These are phyloP conservation scores for Sander vitreus DNA, from an alignment of 2,113 vertebrate species.

Conservation along the genomic window DNA sequence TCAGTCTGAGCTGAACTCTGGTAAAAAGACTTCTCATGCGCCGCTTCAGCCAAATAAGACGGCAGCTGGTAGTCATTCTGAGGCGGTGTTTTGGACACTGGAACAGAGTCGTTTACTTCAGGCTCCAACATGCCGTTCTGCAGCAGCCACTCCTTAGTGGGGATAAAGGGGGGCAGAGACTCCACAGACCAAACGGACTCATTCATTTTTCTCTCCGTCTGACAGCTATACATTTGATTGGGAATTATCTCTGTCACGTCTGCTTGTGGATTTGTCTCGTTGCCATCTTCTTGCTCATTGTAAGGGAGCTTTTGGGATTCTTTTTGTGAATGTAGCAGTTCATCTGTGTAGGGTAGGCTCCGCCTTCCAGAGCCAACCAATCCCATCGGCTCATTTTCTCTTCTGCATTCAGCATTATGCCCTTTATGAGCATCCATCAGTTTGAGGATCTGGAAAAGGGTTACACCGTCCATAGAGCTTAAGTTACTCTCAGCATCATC, in stretches of 20 bases:
- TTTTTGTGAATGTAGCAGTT: background rate
- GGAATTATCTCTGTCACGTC: background rate
- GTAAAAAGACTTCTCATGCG: no score
- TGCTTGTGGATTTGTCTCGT: background rate
- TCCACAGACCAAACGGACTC: constrained; percentile 79
- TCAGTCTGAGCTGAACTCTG: no score
- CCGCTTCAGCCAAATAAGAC: no score
- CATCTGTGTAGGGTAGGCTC: background rate
- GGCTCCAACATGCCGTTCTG: constrained; percentile 31
- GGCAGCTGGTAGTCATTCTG: no score
- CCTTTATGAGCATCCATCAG: no score
- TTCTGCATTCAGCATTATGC: no score
- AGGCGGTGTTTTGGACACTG: no score
- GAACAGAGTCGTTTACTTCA: background rate
- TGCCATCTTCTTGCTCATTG: background rate
- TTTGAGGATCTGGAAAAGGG: no score
- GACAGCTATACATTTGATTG: background rate
- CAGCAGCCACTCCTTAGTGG: constrained; percentile 60
- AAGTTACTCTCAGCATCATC: no score
- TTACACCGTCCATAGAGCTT: no score
- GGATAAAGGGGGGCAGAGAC: constrained; percentile 64
- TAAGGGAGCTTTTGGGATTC: background rate
- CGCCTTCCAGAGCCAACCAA: background rate
- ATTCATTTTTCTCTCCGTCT: constrained; percentile 33
- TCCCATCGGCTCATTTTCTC: no score